A percentile compares a stretch with the other conserved stretches of the same genome.
Evolutionary conservation across 2,113 vertebrate species (phyloP).

Genomic region (Ciconia boyciana): DNA sequence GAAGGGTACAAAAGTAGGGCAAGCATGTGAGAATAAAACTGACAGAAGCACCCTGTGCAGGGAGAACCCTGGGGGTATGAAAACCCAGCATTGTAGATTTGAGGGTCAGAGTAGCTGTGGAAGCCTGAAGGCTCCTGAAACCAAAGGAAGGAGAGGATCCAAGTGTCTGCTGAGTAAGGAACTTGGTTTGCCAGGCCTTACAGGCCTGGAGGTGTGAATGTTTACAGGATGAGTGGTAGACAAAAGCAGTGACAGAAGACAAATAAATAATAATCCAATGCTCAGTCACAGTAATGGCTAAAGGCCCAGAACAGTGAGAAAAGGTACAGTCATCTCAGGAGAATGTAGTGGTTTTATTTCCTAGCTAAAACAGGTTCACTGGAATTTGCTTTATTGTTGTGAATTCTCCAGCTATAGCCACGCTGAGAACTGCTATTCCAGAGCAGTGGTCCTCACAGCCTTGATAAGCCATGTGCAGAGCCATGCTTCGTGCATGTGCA

Average conservation of each 20-base stretch:
- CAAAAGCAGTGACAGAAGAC: not conserved
- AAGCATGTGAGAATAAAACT: not conserved
- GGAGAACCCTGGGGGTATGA: not conserved
- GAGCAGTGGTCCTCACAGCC: not conserved
- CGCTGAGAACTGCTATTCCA: not conserved
- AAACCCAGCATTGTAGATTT: not conserved
- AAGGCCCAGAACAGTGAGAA: not conserved
- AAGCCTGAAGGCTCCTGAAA: not conserved
- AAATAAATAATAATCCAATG: not conserved
- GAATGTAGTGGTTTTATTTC: not conserved
- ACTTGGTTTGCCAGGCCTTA: not conserved
- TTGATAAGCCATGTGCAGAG: not conserved
- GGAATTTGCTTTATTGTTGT: not conserved
- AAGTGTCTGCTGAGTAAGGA: not conserved
- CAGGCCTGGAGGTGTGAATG: not conserved
- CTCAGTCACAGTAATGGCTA: not conserved
- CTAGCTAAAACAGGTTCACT: not conserved
- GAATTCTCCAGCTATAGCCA: not conserved
- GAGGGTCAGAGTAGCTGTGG: not conserved
- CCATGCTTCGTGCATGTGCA: rapidly evolving
- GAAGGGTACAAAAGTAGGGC: not conserved
- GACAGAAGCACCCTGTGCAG: not conserved
- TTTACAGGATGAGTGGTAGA: not conserved
- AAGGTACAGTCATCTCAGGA: not conserved
- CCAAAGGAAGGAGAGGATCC: not conserved